phyloP scores from a whole-genome alignment of 1,140 invertebrate genomes.

The Oscheius sp. region DNA sequence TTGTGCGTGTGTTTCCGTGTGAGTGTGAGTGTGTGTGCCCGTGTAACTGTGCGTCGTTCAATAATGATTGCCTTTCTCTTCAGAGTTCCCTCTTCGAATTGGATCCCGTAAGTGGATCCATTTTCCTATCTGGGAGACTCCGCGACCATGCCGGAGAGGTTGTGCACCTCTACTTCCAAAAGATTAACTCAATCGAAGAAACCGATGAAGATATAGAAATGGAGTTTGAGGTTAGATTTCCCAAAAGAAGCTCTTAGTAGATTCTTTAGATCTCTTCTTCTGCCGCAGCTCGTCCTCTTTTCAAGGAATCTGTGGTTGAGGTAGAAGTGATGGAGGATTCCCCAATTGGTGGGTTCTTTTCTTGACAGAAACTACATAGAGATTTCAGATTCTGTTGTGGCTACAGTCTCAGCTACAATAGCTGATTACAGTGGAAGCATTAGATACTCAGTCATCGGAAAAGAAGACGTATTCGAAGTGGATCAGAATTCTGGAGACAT shows the following conservation, averaged over 20 bases:
- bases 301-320: background rate
- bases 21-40: no score
- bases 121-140: constrained; percentile 20
- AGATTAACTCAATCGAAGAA: background rate
- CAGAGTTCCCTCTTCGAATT: constrained; percentile 18
- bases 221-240: constrained; percentile 18
- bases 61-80: background rate
- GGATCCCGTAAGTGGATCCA: constrained; percentile 12
- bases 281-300: background rate
- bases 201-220: constrained; percentile 13
- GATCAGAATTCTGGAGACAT: constrained; percentile 73
- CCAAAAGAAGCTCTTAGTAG: background rate
- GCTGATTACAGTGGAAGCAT: background rate
- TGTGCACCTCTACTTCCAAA: constrained; percentile 18
- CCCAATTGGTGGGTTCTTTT: no score
- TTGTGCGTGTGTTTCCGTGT: no score
- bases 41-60: background rate
- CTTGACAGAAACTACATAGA: no score
- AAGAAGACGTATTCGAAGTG: constrained; percentile 73
- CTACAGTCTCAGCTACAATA: constrained; percentile 9
- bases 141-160: background rate
- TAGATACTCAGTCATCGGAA: constrained; percentile 53
- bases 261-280: background rate
- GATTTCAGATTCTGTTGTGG: background rate
- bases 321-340: constrained; percentile 13